Conservation (phyloP, 2,888 invertebrate genomes). For the Volucella inanis region DNA sequence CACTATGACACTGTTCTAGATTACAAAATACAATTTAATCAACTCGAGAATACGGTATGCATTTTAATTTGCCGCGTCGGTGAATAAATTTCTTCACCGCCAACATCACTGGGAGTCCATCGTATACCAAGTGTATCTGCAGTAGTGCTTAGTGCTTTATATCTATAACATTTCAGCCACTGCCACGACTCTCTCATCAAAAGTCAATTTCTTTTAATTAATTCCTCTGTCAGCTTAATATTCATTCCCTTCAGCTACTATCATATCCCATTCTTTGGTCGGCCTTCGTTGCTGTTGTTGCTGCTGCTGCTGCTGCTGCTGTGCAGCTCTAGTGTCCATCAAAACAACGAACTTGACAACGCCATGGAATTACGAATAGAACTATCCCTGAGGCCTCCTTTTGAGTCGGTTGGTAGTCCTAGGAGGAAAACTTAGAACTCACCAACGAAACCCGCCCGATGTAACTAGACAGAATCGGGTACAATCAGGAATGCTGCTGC, state of each 20-base stretch:
- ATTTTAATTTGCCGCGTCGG: constrained; percentile 72
- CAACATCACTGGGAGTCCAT: not conserved
- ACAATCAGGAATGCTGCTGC: constrained; percentile 69
- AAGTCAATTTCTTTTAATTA: constrained; percentile 68
- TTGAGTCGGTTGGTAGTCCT: constrained; percentile 49
- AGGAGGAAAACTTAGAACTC: constrained; percentile 37
- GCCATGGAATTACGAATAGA: constrained; percentile 56
- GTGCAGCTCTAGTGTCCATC: constrained; percentile 67
- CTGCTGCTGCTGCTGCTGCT: not conserved
- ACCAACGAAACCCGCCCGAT: constrained; percentile 32
- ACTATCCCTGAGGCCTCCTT: constrained; percentile 70
- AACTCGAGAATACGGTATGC: constrained; percentile 61
- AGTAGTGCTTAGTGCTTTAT: not conserved
- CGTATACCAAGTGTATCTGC: no score
- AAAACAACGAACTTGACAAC: constrained; percentile 72
- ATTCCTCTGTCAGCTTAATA: constrained; percentile 71
- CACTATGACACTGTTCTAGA: constrained; percentile 34
- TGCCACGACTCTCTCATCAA: constrained; percentile 47
- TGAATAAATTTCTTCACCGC: constrained; percentile 61
- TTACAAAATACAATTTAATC: constrained; percentile 67
- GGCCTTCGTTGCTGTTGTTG: no score
- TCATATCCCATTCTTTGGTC: constrained; percentile 43
- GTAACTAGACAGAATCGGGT: constrained; percentile 69
- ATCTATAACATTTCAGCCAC: constrained; percentile 11
- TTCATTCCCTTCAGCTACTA: constrained; percentile 64